Evolutionary conservation across 2,113 vertebrate species (phyloP), one percentile per base, ranked within the genome.

Genomic region (Chascanopsetta lugubris): DNA sequence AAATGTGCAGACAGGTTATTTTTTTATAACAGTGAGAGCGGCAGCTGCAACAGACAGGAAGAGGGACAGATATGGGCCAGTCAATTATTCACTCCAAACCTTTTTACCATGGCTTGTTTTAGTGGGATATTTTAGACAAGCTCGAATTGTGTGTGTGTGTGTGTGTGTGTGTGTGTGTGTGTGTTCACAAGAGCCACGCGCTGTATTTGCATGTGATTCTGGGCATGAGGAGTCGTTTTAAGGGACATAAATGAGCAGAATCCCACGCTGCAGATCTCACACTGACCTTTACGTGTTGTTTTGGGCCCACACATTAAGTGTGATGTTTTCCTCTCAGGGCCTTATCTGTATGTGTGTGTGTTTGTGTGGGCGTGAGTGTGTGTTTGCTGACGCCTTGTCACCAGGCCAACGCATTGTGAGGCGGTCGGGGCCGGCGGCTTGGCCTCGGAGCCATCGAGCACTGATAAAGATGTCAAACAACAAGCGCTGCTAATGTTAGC

Each of bases 71-170:
- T 72, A 72, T 61, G 65, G 50, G 51, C 8, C 13, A 51, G 75
- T 64, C 66, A 86, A 64, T 83, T 75, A 80, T 79, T 81, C 66
- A 71, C 69, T 64, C 8, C 42, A 77, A 59, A 75, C 72, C 79
- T 70, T 84, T 79, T 64, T 57, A 56, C 68, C n/a, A 5, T 18
- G 6, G 49, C 34, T 61, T 36, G 40, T 75, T 75, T 53, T 34
- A 66, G 18, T 21, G 27, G 15, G 22, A 56, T 18, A 3, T 30
- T 61, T 79, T 42, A 25, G 27, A 42, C 11, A 6, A 51, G 61
- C 43, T 51, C 58, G 10, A 50, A 51, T 63, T 51, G 56, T 60
- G 34, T 73, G 40, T 54, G 29, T 51, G n/a, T 61, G 24, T 69
- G 46, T 45, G 38, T 77, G 55, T 55, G 15, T 45, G 38, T 77